Conservation (phyloP, 2,113 vertebrate species). For the Neomonachus schauinslandi region DNA sequence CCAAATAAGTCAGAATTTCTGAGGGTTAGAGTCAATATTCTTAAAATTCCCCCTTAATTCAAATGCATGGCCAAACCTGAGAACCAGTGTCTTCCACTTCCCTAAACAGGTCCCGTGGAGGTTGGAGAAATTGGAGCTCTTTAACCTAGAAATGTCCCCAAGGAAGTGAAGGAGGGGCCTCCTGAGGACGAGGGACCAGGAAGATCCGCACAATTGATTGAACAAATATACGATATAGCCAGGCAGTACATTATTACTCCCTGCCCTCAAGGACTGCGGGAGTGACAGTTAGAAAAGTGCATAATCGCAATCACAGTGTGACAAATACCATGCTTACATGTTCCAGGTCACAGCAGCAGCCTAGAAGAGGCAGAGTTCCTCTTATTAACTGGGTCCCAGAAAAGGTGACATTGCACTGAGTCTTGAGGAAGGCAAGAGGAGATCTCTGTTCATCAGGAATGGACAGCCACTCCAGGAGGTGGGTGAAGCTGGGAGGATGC, state of each 20-base stretch:
- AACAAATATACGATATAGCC: rapidly evolving
- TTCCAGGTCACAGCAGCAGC: not conserved
- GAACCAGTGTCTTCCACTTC: not conserved
- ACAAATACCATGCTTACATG: not conserved
- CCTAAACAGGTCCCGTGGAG: not conserved
- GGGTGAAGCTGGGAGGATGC: not conserved
- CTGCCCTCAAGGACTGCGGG: not conserved
- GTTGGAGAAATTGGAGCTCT: not conserved
- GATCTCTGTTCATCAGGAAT: not conserved
- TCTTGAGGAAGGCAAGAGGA: not conserved
- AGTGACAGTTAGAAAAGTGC: not conserved
- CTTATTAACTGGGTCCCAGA: not conserved
- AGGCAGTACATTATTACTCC: not conserved
- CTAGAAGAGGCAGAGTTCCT: not conserved
- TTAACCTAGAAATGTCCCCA: not conserved
- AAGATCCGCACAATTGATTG: not conserved
- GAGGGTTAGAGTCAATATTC: not conserved
- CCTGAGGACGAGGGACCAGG: not conserved
- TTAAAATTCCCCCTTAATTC: not conserved
- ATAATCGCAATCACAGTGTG: rapidly evolving
- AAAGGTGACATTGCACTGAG: not conserved
- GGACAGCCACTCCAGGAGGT: not conserved
- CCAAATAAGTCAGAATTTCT: not conserved
- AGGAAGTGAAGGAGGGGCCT: not conserved
- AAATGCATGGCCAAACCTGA: not conserved